Evolutionary conservation across 2,888 invertebrate species (phyloP).

Genomic region (Pyrgus malvae): DNA sequence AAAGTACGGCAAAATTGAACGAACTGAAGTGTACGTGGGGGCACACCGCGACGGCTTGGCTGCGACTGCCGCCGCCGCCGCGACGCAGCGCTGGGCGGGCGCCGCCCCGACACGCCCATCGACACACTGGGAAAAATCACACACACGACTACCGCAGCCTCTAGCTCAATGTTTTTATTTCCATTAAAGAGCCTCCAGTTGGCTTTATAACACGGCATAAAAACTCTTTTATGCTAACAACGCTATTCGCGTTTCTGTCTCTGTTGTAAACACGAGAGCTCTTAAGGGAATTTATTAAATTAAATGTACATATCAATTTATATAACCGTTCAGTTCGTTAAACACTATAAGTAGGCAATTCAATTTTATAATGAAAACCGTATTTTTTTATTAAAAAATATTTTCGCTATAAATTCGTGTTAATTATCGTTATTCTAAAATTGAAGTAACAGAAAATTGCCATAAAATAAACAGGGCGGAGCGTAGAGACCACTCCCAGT

Average conservation of each 20-base stretch:
- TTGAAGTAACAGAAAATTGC: slow-evolving; percentile 42
- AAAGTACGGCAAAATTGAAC: slow-evolving; percentile 13
- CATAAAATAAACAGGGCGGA: slow-evolving; percentile 42
- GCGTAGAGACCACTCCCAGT: slow-evolving; percentile 52
- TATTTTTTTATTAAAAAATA: too few species aligned
- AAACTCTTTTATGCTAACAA: too few species aligned
- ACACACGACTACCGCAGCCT: slow-evolving; percentile 4
- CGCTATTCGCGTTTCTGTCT: too few species aligned
- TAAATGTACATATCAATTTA: too few species aligned
- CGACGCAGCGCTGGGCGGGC: slow-evolving; percentile 59
- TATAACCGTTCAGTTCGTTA: too few species aligned
- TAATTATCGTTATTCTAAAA: neutral
- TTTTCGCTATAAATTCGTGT: neutral
- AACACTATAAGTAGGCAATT: too few species aligned
- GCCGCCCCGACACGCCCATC: slow-evolving; percentile 60
- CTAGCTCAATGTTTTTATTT: slow-evolving; percentile 12
- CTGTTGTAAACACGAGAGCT: too few species aligned
- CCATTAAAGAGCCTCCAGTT: neutral
- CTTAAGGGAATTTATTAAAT: too few species aligned
- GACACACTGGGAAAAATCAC: slow-evolving; percentile 36
- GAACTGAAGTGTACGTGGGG: slow-evolving; percentile 33
- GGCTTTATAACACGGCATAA: too few species aligned
- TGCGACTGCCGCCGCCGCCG: slow-evolving; percentile 49
- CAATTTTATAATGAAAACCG: too few species aligned
- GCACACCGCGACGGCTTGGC: slow-evolving; percentile 39